Conservation (phyloP, 2,113 vertebrate genomes). For the Pseudorasbora parva region DNA sequence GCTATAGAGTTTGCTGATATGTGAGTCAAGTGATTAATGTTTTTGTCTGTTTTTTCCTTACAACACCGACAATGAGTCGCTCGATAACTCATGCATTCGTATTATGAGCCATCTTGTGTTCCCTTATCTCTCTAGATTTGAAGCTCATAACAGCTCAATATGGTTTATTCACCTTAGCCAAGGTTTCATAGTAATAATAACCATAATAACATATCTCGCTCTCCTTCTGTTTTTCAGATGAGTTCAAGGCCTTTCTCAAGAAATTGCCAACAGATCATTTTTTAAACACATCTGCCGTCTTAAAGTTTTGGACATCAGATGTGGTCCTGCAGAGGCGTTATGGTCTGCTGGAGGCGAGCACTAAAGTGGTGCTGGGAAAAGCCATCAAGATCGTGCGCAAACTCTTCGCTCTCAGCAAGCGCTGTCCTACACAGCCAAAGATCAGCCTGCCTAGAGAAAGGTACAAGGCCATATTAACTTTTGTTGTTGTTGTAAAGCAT, state of each 20-base stretch:
- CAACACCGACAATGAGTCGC: constrained; percentile 13
- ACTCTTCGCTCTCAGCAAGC: constrained; percentile 95
- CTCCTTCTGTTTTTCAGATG: constrained; percentile 75
- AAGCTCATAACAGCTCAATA: constrained; percentile 33
- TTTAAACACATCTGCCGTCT: constrained; percentile 87
- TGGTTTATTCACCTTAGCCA: constrained; percentile 2
- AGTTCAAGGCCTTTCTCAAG: constrained; percentile 91
- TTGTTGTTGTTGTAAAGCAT: background rate
- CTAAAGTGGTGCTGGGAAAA: constrained; percentile 85
- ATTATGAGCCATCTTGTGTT: constrained; percentile 27
- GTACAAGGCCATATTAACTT: constrained; percentile 68
- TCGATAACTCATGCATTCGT: constrained; percentile 30
- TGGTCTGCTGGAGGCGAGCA: constrained; percentile 83
- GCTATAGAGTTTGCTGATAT: constrained; percentile 5
- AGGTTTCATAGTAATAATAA: constrained; percentile 11
- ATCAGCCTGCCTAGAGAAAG: constrained; percentile 91
- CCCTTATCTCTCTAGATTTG: constrained; percentile 17
- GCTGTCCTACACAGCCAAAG: constrained; percentile 88
- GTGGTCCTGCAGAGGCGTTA: constrained; percentile 86
- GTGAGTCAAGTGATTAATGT: constrained; percentile 24
- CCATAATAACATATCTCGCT: constrained; percentile 15
- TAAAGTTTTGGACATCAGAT: constrained; percentile 90
- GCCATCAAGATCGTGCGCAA: constrained; percentile 87
- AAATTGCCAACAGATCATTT: constrained; percentile 87
- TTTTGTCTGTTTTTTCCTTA: constrained; percentile 1